phyloP scores from a whole-genome alignment of 2,113 vertebrate species.

The Oncorhynchus gorbuscha region DNA sequence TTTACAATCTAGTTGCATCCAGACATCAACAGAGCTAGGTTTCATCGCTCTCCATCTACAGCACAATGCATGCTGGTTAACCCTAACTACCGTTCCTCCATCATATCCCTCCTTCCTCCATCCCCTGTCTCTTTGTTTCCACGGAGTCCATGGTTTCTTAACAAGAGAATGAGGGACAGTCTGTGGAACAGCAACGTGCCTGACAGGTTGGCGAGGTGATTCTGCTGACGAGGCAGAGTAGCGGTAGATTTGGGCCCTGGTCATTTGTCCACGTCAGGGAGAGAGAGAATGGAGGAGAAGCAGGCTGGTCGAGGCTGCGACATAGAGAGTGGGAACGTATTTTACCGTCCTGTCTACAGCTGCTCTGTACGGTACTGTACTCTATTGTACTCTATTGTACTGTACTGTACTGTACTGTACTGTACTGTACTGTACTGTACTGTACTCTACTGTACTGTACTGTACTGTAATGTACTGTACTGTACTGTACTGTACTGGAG shows the following conservation, averaged over 20 bases:
- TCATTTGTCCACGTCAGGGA: slow-evolving; percentile 36
- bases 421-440: no score
- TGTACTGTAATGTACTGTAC: no score
- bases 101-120: not conserved
- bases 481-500: no score
- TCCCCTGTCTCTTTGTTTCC: not conserved
- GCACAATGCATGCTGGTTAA: not conserved
- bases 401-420: no score
- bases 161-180: slow-evolving; percentile 1
- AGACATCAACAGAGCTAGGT: not conserved
- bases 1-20: no score
- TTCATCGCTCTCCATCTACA: not conserved
- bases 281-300: not conserved
- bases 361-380: no score
- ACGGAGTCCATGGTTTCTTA: not conserved
- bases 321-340: slow-evolving; percentile 9
- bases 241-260: slow-evolving; percentile 14
- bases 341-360: slow-evolving; percentile 1
- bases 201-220: not conserved
- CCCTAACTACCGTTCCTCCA: not conserved
- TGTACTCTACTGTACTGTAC: no score
- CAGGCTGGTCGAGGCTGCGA: slow-evolving; percentile 4
- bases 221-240: slow-evolving; percentile 32
- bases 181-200: not conserved
- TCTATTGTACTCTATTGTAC: no score